Percentiles rank a stretch among this genome's conserved stretches.
Conservation (phyloP, 2,797 vertebrate genomes). For the Trematomus bernacchii region DNA sequence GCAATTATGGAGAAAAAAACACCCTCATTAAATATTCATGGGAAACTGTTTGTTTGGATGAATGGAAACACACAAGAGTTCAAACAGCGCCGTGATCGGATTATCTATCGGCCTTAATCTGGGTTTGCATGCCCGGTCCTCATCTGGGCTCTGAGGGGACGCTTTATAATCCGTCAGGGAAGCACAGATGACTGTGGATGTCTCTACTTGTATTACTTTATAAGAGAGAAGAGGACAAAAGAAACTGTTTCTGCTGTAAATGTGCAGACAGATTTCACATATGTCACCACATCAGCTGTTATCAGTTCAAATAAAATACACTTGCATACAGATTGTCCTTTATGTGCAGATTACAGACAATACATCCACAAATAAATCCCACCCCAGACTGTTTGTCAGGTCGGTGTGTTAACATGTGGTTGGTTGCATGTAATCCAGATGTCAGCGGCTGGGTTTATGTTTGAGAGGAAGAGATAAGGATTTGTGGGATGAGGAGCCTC, state of each 20-base stretch:
- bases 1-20: background rate
- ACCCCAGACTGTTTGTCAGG: constrained; percentile 34
- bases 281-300: background rate
- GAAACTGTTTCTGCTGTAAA: background rate
- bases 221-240: constrained; percentile 1
- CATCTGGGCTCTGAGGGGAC: constrained; percentile 63
- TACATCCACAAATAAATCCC: constrained; percentile 38
- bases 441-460: constrained; percentile 72
- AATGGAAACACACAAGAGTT: constrained; percentile 46
- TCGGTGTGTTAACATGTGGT: constrained; percentile 21
- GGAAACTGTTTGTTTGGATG: constrained; percentile 50
- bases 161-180: constrained; percentile 71
- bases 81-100: constrained; percentile 66
- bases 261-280: background rate
- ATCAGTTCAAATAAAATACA: background rate
- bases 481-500: constrained; percentile 73
- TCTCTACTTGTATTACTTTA: background rate
- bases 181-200: constrained; percentile 32
- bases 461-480: constrained; percentile 65
- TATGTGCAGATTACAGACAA: constrained; percentile 30
- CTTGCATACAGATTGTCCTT: constrained; percentile 8
- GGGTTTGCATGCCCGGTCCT: constrained; percentile 67
- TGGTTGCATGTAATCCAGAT: constrained; percentile 75
- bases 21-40: constrained; percentile 19
- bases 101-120: constrained; percentile 87